Conservation (phyloP, 2,113 vertebrate genomes). For the Falco punctatus region DNA sequence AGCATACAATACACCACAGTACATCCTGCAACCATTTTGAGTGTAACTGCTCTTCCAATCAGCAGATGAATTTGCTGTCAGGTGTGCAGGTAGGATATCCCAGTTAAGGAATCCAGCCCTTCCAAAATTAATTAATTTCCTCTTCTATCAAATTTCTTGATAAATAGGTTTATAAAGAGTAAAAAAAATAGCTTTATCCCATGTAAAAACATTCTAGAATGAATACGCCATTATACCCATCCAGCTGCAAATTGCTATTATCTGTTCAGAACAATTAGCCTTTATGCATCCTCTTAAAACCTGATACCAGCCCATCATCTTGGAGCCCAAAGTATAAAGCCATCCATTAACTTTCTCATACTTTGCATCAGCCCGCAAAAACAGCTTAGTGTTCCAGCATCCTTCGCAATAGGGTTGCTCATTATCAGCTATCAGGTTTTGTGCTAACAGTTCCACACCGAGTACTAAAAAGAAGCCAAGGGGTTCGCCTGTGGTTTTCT, state of each 20-base stretch:
- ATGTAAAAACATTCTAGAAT: neutral
- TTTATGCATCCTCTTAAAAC: constrained; percentile 33
- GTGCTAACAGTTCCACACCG: constrained; percentile 13
- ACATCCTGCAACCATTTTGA: neutral
- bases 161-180: neutral
- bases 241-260: constrained; percentile 59
- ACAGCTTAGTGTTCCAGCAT: constrained; percentile 16
- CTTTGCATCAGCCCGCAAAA: neutral
- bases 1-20: neutral
- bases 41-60: neutral
- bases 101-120: neutral
- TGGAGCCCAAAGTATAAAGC: neutral
- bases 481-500: constrained; percentile 12
- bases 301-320: constrained; percentile 26
- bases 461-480: constrained; percentile 41
- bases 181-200: neutral
- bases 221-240: constrained; percentile 1
- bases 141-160: neutral
- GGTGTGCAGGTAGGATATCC: neutral
- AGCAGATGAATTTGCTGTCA: neutral
- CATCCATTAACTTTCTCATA: constrained; percentile 13
- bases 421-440: constrained; percentile 46
- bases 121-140: neutral
- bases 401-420: constrained; percentile 40
- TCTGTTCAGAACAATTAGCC: constrained; percentile 40